Conservation (phyloP, 2,113 vertebrate species). For the Cyphomyrus plagiostoma region DNA sequence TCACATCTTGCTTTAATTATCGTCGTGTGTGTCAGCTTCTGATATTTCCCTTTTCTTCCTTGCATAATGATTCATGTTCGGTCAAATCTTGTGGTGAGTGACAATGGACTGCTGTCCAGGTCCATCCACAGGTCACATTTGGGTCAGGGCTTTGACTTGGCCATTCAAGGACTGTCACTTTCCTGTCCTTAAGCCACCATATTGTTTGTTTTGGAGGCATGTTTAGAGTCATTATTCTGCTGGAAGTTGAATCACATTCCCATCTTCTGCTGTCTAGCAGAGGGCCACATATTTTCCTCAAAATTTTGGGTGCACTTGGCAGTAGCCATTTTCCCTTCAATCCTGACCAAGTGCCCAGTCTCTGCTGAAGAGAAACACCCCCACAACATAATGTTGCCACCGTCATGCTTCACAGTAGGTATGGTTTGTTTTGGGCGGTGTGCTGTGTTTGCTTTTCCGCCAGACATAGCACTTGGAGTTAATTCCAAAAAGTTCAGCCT, state of each 20-base stretch:
- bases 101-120: neutral
- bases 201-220: neutral
- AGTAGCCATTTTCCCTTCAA: neutral
- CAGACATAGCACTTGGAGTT: neutral
- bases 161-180: neutral
- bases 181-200: neutral
- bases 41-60: neutral
- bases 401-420: neutral
- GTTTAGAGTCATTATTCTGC: neutral
- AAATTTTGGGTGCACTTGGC: neutral
- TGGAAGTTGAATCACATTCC: neutral
- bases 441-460: neutral
- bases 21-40: neutral
- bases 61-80: neutral
- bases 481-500: neutral
- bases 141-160: neutral
- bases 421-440: neutral
- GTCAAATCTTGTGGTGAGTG: neutral
- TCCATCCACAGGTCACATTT: neutral
- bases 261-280: neutral
- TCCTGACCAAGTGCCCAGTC: neutral
- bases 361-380: neutral
- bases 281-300: neutral
- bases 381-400: neutral
- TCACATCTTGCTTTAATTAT: neutral